phyloP scores from a whole-genome alignment of 2,888 invertebrate species.

The Perithous albicinctus region DNA sequence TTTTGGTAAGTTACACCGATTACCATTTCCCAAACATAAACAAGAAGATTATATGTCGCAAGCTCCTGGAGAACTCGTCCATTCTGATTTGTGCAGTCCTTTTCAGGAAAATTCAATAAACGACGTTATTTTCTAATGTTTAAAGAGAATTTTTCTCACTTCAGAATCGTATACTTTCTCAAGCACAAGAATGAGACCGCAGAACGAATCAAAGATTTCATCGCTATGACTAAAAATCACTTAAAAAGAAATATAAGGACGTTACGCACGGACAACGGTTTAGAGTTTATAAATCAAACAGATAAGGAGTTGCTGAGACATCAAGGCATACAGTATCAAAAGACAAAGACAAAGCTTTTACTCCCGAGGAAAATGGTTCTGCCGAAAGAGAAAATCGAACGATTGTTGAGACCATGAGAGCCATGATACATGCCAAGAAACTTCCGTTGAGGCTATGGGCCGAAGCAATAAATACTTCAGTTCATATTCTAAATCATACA shows the following conservation, averaged over 20 bases:
- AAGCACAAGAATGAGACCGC: constrained; percentile 56
- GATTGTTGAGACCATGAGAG: constrained; percentile 66
- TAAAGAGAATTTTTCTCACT: too few species aligned
- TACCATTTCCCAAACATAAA: constrained; percentile 55
- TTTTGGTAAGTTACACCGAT: constrained; percentile 56
- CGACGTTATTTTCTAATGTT: constrained; percentile 57
- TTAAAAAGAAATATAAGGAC: neutral
- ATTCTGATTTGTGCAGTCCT: constrained; percentile 59
- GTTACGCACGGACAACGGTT: neutral
- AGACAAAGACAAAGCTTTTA: constrained; percentile 14
- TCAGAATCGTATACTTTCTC: constrained; percentile 58
- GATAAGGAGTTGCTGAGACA: neutral
- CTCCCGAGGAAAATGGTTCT: constrained; percentile 68
- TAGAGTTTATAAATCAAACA: neutral
- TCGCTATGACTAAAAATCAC: constrained; percentile 51
- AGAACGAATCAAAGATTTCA: constrained; percentile 51
- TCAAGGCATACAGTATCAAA: neutral
- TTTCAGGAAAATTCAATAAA: too few species aligned
- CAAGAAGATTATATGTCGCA: constrained; percentile 41
- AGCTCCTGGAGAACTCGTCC: constrained; percentile 43
- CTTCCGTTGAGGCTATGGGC: constrained; percentile 42
- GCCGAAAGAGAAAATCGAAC: constrained; percentile 69
- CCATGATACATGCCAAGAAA: constrained; percentile 59
- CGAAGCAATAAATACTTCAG: constrained; percentile 39
- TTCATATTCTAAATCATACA: too few species aligned